phyloP scores from a whole-genome alignment of 2,797 vertebrate species.

The Pseudopleuronectes americanus region DNA sequence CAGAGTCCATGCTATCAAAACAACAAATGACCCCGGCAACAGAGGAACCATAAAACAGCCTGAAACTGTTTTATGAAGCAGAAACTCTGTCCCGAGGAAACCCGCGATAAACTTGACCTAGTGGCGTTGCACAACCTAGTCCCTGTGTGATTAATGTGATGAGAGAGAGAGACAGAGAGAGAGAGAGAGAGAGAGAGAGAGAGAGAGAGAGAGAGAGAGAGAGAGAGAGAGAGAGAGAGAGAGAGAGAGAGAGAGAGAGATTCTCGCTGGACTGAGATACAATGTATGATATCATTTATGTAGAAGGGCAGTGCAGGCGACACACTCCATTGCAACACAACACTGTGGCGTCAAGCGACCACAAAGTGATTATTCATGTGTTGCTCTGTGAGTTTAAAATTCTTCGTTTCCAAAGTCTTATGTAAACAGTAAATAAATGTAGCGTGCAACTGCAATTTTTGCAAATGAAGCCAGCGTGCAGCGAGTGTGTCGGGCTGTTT shows the following conservation, averaged over 20 bases:
- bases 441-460: neutral
- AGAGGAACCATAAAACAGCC: slow-evolving; percentile 25
- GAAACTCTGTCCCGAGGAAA: slow-evolving; percentile 37
- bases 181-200: neutral
- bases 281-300: slow-evolving; percentile 65
- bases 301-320: slow-evolving; percentile 46
- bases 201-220: neutral
- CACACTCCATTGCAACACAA: slow-evolving; percentile 48
- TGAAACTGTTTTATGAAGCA: slow-evolving; percentile 22
- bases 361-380: slow-evolving; percentile 41
- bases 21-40: slow-evolving; percentile 13
- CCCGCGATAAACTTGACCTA: neutral
- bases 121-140: slow-evolving; percentile 13
- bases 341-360: slow-evolving; percentile 8
- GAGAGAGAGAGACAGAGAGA: neutral
- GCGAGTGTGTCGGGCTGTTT: slow-evolving; percentile 1
- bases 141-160: slow-evolving; percentile 43
- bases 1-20: slow-evolving; percentile 21
- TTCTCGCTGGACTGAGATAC: slow-evolving; percentile 25
- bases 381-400: neutral
- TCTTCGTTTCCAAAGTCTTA: neutral
- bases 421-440: slow-evolving; percentile 7
- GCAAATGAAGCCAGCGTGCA: no score
- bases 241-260: slow-evolving; percentile 6
- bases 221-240: neutral